Evolutionary conservation across 2,797 vertebrate species (phyloP).

Genomic region (Knipowitschia caucasica): DNA sequence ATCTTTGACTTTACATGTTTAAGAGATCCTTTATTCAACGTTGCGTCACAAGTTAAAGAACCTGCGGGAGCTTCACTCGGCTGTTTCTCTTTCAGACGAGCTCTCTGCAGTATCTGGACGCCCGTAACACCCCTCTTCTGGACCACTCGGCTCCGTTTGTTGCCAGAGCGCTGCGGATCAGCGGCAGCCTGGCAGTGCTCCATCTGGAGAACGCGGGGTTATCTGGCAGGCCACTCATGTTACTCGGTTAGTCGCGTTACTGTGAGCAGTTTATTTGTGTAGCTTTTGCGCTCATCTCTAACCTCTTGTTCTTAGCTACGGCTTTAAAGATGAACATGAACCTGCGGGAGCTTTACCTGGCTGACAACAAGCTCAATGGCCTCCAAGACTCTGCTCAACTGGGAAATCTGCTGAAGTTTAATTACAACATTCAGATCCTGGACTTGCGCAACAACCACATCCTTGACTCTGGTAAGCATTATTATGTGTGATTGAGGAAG

Average conservation of each 20-base stretch:
- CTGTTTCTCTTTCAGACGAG: slow-evolving; percentile 79
- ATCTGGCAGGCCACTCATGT: slow-evolving; percentile 88
- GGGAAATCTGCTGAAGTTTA: slow-evolving; percentile 93
- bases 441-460: slow-evolving; percentile 94
- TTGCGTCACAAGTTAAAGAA: no score
- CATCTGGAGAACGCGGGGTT: slow-evolving; percentile 89
- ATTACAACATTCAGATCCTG: slow-evolving; percentile 91
- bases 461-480: slow-evolving; percentile 84
- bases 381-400: slow-evolving; percentile 92
- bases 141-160: slow-evolving; percentile 93
- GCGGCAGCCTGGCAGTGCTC: slow-evolving; percentile 86
- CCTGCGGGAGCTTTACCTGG: slow-evolving; percentile 88
- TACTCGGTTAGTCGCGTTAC: slow-evolving; percentile 79
- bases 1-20: neutral
- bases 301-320: slow-evolving; percentile 70
- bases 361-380: slow-evolving; percentile 91
- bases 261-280: neutral
- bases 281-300: neutral
- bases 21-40: no score
- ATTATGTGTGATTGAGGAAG: neutral
- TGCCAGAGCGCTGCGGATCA: slow-evolving; percentile 90
- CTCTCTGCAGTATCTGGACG: slow-evolving; percentile 91
- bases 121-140: slow-evolving; percentile 87
- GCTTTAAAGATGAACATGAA: slow-evolving; percentile 97
- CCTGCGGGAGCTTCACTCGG: no score